Evolutionary conservation across 1,140 invertebrate genomes (phyloP), one percentile per base, ranked within the genome.

Genomic region (Eueides isabella): DNA sequence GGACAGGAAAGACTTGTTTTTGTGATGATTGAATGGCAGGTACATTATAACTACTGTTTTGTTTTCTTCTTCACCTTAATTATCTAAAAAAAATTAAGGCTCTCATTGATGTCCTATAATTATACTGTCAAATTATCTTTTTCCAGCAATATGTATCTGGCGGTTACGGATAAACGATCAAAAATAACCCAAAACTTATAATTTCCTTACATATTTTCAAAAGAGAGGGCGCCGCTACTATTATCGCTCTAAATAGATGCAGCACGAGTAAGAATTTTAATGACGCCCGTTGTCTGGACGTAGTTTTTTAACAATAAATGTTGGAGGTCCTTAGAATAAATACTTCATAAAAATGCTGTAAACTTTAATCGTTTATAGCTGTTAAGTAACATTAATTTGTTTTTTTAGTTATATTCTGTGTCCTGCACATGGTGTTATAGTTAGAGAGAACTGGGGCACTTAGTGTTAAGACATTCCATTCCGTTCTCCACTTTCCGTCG

Each of bases 201-300:
- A 55, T 55, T 55, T 38, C 12, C 48, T 55, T 55, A 38, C 23
- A 66, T 61, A 67, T 67, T 61, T 38, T 23, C 67, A 63, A 67
- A 67, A 62, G 48, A 12, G 23, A 55, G 1, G 14, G 41, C n/a
- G 48, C 48, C 48, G 65, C n/a, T 71, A 61, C 55, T 72, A 68
- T 63, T 72, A 68, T 72, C 79, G 48, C 80, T 86, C 81, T 83
- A 88, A 88, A 88, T 88, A 90, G 82, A 81, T 74, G 80, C 70
- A 30, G 76, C 72, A 80, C 87, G 80, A 81, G 84, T 80, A 79
- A 76, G 83, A 84, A 89, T 88, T 79, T 88, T 91, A 91, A 88
- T 87, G 79, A 79, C 74, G 65, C 33, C 77, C 48, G 48, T 75
- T 73, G 78, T 80, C 78, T 74, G 80, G 61, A 5, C 26, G 48